Evolutionary conservation across 2,113 vertebrate genomes (phyloP).

Genomic region (Hypomesus transpacificus): DNA sequence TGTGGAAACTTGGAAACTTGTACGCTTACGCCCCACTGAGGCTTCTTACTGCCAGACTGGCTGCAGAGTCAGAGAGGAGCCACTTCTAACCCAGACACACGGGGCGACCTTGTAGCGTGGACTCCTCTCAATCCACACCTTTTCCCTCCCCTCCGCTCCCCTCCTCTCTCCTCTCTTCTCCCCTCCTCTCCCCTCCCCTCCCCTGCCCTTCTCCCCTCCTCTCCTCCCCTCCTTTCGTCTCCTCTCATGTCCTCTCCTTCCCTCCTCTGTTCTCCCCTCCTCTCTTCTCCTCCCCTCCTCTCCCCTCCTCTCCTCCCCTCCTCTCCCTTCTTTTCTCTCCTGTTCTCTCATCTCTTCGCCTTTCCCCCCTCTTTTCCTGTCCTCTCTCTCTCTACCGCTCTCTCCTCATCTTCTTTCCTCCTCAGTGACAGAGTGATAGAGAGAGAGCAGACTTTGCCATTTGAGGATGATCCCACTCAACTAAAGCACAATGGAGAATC

Average conservation of each 20-base stretch:
- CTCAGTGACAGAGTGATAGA: neutral
- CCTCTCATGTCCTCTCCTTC: neutral
- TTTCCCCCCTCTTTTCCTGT: neutral
- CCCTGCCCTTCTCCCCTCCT: neutral
- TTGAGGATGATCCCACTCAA: conserved; percentile 55
- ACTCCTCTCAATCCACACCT: neutral
- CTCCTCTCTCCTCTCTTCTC: neutral
- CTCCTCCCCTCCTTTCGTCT: neutral
- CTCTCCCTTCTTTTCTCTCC: neutral
- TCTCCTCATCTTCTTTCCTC: neutral
- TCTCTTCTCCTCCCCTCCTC: neutral
- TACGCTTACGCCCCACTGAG: neutral
- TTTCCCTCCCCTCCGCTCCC: neutral
- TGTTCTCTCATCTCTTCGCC: neutral
- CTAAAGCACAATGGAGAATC: conserved; percentile 58
- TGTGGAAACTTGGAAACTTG: neutral
- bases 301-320: neutral
- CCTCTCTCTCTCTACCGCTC: neutral
- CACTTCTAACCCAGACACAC: neutral
- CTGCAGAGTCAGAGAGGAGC: no score
- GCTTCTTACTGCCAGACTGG: neutral
- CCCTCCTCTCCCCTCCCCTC: neutral
- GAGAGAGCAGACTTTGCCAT: conserved; percentile 42
- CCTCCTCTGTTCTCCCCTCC: neutral
- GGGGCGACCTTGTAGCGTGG: neutral